Percentiles rank a stretch among this genome's conserved stretches.
These are phyloP conservation scores for Melieria omissa DNA, from an alignment of 2,888 invertebrate genomes.

Conservation along the genomic window DNA sequence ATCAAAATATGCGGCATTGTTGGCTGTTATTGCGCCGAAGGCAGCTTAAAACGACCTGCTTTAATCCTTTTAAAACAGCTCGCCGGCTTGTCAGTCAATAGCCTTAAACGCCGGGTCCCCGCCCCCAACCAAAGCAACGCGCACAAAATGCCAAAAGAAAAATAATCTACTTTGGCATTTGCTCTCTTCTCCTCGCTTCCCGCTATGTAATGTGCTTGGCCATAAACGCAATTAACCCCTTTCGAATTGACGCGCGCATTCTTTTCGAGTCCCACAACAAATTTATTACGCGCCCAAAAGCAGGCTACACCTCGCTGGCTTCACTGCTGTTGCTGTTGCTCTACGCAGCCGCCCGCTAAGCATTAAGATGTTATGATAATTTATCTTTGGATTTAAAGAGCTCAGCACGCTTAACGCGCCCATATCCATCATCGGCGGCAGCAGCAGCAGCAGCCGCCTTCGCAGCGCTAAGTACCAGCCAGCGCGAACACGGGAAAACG, in stretches of 20 bases:
- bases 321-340: slow-evolving; percentile 4
- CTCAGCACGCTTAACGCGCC: slow-evolving; percentile 36
- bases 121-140: neutral
- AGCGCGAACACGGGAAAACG: no score
- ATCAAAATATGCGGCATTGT: neutral
- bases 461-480: no score
- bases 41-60: slow-evolving; percentile 11
- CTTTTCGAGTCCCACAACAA: slow-evolving; percentile 15
- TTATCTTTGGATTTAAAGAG: slow-evolving; percentile 43
- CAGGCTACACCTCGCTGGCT: slow-evolving; percentile 13
- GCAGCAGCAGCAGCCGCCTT: no score
- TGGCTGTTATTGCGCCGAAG: neutral
- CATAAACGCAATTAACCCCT: slow-evolving; percentile 24
- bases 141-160: slow-evolving; percentile 2
- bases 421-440: slow-evolving; percentile 37
- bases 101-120: slow-evolving; percentile 7
- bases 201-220: neutral
- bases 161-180: neutral
- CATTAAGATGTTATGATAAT: slow-evolving; percentile 47
- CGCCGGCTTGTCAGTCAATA: slow-evolving; percentile 25
- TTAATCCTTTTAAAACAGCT: slow-evolving; percentile 37
- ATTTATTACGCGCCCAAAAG: slow-evolving; percentile 36
- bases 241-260: slow-evolving; percentile 5
- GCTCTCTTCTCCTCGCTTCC: neutral
- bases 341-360: slow-evolving; percentile 35